Base-by-base conservation (phyloP, 2,888 invertebrate species). In the Chrysolina haemoptera region DNA sequence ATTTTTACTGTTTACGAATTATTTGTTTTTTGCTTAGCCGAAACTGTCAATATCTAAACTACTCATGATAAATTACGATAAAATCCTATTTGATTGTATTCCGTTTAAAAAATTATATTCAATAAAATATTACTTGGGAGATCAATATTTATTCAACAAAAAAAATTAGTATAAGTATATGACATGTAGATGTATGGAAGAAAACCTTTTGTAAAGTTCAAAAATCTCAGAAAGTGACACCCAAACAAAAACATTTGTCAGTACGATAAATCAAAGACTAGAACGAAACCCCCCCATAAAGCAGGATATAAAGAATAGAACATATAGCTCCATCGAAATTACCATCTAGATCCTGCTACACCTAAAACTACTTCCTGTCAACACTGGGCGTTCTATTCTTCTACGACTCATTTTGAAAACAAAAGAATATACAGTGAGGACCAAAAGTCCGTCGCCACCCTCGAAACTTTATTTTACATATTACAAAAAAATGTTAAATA, bases 231-330 rank as follows among this genome's bases (percentile, higher is more conserved):
- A 59, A 59, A 27, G 8, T 59, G 59, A 59, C 35, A 22, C 59
- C 35, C n/a, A 35, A 53, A 16, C 16, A 53, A 53, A 53, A 59
- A 59, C 59, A 59, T 55, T 55, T 59, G 59, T 59, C 59, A 59
- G 59, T 59, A 59, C 35, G 22, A 35, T 35, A 59, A 59, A 59
- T 59, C 59, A 59, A 59, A 35, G 59, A 59, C 59, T 59, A 59
- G 59, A 59, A 59, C 35, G n/a, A 14, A 59, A 59, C 59, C 59
- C 55, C 20, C 59, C 59, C 59, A 27, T 16, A 16, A 59, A 59
- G 59, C 27, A 59, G 59, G 59, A 22, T 27, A 27, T 14, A 59
- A 59, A 35, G n/a, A 35, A 59, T 59, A n/a, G 59, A 59, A 22
- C 14, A 35, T 35, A 59, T 59, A 27, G 14, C 35, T 59, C 53